Conservation (phyloP, 2,888 invertebrate species). For the Athrips mouffetella region DNA sequence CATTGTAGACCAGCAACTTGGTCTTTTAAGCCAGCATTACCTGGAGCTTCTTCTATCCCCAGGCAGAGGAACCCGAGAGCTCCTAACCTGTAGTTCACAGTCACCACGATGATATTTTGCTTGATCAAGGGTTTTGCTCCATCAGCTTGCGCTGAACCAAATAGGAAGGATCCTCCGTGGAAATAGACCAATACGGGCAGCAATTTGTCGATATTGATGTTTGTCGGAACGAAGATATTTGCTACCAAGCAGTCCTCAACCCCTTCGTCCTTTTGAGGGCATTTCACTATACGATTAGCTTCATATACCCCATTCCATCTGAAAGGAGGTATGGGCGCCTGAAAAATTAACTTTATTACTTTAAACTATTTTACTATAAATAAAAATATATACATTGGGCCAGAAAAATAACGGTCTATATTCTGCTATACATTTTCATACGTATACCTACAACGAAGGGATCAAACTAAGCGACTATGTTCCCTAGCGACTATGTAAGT, state of each 20-base stretch:
- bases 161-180: slow-evolving; percentile 36
- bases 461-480: too few relatives aligned
- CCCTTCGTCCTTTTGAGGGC: slow-evolving; percentile 37
- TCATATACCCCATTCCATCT: slow-evolving; percentile 32
- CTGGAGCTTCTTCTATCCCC: slow-evolving; percentile 36
- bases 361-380: not conserved
- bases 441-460: too few relatives aligned
- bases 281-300: slow-evolving; percentile 33
- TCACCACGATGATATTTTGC: slow-evolving; percentile 35
- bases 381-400: not conserved
- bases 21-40: slow-evolving; percentile 43
- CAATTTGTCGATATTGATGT: slow-evolving; percentile 10
- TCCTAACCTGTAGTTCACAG: slow-evolving; percentile 40
- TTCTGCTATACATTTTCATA: too few relatives aligned
- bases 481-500: too few relatives aligned
- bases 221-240: slow-evolving; percentile 38
- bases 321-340: slow-evolving; percentile 31
- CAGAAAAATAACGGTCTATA: too few relatives aligned
- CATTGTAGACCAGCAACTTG: slow-evolving; percentile 39
- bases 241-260: slow-evolving; percentile 40
- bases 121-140: slow-evolving; percentile 35
- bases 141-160: slow-evolving; percentile 31
- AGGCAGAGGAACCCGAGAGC: slow-evolving; percentile 38
- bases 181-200: slow-evolving; percentile 36
- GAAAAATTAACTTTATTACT: too few relatives aligned